These are phyloP conservation scores for Myotis findleyi DNA, from an alignment of 2,797 vertebrate species.

Conservation along the genomic window DNA sequence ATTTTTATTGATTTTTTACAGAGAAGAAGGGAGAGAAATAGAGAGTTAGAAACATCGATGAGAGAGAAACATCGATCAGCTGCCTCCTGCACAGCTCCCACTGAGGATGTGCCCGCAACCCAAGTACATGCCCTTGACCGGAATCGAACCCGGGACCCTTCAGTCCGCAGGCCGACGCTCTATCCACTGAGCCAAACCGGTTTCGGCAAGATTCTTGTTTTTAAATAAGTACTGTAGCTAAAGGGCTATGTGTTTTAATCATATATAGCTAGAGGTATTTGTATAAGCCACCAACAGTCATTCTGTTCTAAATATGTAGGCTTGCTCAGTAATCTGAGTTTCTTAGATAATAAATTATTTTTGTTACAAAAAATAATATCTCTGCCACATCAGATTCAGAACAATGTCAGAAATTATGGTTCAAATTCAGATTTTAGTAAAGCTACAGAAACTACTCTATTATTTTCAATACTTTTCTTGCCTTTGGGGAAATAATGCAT, in stretches of 20 bases:
- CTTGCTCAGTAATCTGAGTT: not conserved
- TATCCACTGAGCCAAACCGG: too few species aligned
- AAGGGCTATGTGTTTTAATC: not conserved
- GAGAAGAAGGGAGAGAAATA: too few species aligned
- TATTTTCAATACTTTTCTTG: not conserved
- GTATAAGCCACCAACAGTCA: not conserved
- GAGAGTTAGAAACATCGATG: too few species aligned
- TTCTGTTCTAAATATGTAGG: not conserved
- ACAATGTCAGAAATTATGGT: not conserved
- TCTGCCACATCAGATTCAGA: not conserved
- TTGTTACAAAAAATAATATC: not conserved
- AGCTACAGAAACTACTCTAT: not conserved
- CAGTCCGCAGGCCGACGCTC: too few species aligned
- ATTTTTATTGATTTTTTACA: too few species aligned
- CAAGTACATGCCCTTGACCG: too few species aligned
- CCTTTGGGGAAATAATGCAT: not conserved
- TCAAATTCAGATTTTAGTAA: not conserved
- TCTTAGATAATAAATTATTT: not conserved
- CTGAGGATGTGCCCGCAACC: too few species aligned
- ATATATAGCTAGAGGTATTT: not conserved
- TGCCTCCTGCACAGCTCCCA: too few species aligned
- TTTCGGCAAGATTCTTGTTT: not conserved
- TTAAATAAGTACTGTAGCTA: constrained; percentile 9
- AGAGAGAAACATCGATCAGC: too few species aligned
- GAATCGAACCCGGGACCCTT: too few species aligned